These are phyloP conservation scores for Drosophila leonis DNA, from an alignment of 2,888 invertebrate genomes.

Conservation along the genomic window DNA sequence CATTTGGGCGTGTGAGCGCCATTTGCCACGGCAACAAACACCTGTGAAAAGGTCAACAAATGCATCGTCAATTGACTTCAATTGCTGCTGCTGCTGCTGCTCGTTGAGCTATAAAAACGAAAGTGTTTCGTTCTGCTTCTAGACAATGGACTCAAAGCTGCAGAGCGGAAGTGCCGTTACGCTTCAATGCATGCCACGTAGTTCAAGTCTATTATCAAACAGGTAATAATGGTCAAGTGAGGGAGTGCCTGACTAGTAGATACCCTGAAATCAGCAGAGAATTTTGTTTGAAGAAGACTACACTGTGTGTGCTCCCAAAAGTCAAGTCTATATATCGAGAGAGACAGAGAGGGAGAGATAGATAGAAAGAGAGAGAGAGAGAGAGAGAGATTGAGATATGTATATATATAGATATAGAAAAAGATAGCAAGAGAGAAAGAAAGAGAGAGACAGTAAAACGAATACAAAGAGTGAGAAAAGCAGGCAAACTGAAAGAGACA, in stretches of 20 bases:
- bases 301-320: too few species aligned
- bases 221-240: background rate
- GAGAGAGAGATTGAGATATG: background rate
- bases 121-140: conserved; percentile 67
- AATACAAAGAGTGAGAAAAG: background rate
- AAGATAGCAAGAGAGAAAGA: background rate
- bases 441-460: background rate
- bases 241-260: background rate
- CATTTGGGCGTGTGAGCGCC: conserved; percentile 69
- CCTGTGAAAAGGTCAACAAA: conserved; percentile 64
- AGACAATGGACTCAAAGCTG: conserved; percentile 40
- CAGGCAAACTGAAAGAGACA: background rate
- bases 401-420: background rate
- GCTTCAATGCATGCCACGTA: conserved; percentile 43
- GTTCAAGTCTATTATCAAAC: conserved; percentile 35
- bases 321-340: too few species aligned
- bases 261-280: background rate
- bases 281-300: too few species aligned
- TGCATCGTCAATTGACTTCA: conserved; percentile 42
- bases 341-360: too few species aligned
- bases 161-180: conserved; percentile 46
- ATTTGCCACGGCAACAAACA: conserved; percentile 20
- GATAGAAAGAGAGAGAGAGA: background rate
- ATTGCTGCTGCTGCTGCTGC: conserved; percentile 43
- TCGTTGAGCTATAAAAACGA: conserved; percentile 45